A percentile compares a stretch with the other conserved stretches of the same genome.
Conservation (phyloP, 2,113 vertebrate species). For the Genyomyrus donnyi region DNA sequence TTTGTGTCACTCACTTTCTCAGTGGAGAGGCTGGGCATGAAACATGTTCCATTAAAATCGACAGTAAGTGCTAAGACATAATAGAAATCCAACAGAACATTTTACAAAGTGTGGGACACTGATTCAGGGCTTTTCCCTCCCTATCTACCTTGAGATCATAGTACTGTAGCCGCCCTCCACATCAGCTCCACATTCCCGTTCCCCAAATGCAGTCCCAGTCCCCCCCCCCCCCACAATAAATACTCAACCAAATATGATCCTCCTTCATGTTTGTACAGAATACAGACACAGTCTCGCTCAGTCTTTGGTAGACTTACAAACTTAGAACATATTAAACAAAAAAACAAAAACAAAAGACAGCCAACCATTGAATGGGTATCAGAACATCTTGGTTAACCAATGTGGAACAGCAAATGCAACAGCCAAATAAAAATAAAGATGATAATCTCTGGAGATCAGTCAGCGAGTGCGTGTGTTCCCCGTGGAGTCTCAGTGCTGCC, state of each 20-base stretch:
- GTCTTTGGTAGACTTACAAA: background rate
- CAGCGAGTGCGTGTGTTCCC: background rate
- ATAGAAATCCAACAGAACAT: background rate
- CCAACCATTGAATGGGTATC: background rate
- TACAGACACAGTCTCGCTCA: background rate
- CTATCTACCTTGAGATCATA: background rate
- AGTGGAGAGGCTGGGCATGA: background rate
- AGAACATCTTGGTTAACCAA: background rate
- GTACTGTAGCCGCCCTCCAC: background rate
- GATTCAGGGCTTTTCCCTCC: background rate
- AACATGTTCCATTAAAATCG: background rate
- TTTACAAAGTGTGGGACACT: background rate
- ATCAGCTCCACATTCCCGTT: background rate
- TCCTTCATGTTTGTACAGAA: background rate
- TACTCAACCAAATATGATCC: background rate
- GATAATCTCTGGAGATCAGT: background rate
- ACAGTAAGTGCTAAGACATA: background rate
- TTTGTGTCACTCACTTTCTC: background rate
- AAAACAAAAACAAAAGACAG: background rate
- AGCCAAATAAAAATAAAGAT: background rate
- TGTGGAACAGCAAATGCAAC: constrained; percentile 11
- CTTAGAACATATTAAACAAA: background rate
- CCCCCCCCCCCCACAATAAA: background rate
- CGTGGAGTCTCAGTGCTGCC: constrained; percentile 52
- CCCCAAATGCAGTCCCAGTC: background rate